These are phyloP conservation scores for Malthinus seriepunctatus DNA, from an alignment of 2,888 invertebrate species.

Conservation along the genomic window DNA sequence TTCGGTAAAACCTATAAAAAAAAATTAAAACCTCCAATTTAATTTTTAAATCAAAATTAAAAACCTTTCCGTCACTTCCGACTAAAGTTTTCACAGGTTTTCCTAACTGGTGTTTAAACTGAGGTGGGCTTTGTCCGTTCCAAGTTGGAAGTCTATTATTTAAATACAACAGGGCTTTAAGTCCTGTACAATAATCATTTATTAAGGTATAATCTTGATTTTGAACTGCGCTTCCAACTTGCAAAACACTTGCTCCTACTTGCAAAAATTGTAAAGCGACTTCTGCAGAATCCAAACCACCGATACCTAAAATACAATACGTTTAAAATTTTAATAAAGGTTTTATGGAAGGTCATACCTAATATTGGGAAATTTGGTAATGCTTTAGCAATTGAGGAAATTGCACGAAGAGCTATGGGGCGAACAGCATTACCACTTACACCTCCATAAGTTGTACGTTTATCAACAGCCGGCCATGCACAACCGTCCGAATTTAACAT, in stretches of 20 bases:
- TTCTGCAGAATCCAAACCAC: conserved; percentile 97
- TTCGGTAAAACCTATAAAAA: conserved; percentile 65
- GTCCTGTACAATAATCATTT: conserved; percentile 89
- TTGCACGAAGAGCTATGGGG: conserved; percentile 90
- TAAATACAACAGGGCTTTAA: conserved; percentile 85
- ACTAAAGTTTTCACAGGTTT: conserved; percentile 76
- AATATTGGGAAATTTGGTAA: conserved; percentile 90
- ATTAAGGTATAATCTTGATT: conserved; percentile 98
- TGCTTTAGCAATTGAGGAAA: conserved; percentile 83
- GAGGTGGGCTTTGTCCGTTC: conserved; percentile 95
- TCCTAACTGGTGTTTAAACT: conserved; percentile 87
- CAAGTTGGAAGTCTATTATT: conserved; percentile 73
- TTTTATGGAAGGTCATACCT: conserved; percentile 56
- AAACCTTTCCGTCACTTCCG: conserved; percentile 70
- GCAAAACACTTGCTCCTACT: conserved; percentile 90
- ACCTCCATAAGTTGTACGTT: conserved; percentile 91
- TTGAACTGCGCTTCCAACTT: conserved; percentile 95
- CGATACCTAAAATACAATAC: conserved; percentile 60
- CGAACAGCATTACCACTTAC: conserved; percentile 90
- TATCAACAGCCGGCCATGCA: conserved; percentile 93
- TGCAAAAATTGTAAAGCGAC: conserved; percentile 92
- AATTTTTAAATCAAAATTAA: background rate
- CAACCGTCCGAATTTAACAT: conserved; percentile 75
- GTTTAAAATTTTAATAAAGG: background rate
- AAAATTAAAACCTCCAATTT: background rate